Conservation (phyloP, 2,797 vertebrate species). For the Sebastes vulpes region DNA sequence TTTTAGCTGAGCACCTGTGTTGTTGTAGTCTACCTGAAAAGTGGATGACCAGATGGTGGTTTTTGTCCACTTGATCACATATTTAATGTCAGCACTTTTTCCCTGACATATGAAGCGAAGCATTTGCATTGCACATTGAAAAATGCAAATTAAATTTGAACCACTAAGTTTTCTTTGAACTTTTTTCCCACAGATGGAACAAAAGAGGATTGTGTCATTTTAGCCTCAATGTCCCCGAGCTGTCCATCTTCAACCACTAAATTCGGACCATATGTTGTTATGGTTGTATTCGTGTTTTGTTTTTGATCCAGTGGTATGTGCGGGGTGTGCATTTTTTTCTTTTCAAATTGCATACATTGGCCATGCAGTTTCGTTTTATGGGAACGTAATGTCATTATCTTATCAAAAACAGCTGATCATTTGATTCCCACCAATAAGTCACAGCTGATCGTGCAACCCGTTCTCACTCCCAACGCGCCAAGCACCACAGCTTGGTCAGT, state of each 20-base stretch:
- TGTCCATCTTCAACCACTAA: not conserved
- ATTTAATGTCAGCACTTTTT: not conserved
- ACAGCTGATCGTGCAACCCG: not conserved
- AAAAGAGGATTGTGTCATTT: not conserved
- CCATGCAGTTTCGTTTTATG: not conserved
- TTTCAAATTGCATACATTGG: not conserved
- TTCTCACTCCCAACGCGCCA: not conserved
- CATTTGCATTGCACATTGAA: not conserved
- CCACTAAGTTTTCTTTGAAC: not conserved
- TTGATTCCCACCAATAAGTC: not conserved
- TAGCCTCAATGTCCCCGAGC: not conserved
- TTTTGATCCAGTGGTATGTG: not conserved
- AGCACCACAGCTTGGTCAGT: not conserved
- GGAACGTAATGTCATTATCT: not conserved
- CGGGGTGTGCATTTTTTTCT: not conserved
- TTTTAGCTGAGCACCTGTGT: slow-evolving; percentile 10
- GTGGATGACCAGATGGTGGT: not conserved
- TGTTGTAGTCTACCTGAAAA: not conserved
- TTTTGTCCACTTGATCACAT: not conserved
- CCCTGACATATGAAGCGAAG: not conserved
- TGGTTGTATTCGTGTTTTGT: not conserved
- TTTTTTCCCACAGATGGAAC: not conserved
- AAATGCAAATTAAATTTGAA: not conserved
- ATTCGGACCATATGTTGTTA: not conserved
- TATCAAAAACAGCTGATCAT: not conserved